Base-by-base conservation (phyloP, 2,888 invertebrate species). In the Melinaea marsaeus region DNA sequence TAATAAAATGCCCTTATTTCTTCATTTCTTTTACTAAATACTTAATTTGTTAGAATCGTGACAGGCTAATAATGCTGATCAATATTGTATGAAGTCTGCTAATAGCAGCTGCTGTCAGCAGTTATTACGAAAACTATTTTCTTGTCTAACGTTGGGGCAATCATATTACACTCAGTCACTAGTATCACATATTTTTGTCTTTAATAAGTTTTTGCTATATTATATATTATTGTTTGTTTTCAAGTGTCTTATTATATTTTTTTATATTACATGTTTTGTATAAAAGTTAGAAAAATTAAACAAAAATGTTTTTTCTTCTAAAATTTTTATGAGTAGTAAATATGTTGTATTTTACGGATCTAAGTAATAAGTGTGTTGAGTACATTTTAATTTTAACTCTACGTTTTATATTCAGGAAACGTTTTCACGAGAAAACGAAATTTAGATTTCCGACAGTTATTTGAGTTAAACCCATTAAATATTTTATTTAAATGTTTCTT, bases 21-120 rank as follows among this genome's bases (percentile, higher is more conserved):
- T 7, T 46, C 42, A 32, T 13, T 56, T 9, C n/a, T 32, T 37
- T 54, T 37, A 64, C 37, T 61, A 34, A 61, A 64, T 64, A 61
- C 47, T 61, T 61, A 46, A 64, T 58, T 48, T 22, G 55, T 22
- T 58, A 32, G 57, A 42, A 57, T 60, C 60, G 55, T 67, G 67
- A 67, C 67, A 64, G 58, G 64, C 60, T 61, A 64, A 67, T 64
- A 55, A 55, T 54, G 37, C 60, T 42, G 61, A 64, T 58, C 61
- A 45, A 64, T 60, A 64, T 57, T 61, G 57, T 51, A 61, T 46
- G 59, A 59, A 60, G 63, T 55, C 37, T 61, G 57, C 61, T 45
- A 60, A 42, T 61, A 64, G 55, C 58, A 57, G 58, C 62, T 61
- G 64, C 55, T 64, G 58, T 64, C 58, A 46, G 54, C 51, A 57